Evolutionary conservation across 2,113 vertebrate species (phyloP).

Genomic region (Vicugna pacos): DNA sequence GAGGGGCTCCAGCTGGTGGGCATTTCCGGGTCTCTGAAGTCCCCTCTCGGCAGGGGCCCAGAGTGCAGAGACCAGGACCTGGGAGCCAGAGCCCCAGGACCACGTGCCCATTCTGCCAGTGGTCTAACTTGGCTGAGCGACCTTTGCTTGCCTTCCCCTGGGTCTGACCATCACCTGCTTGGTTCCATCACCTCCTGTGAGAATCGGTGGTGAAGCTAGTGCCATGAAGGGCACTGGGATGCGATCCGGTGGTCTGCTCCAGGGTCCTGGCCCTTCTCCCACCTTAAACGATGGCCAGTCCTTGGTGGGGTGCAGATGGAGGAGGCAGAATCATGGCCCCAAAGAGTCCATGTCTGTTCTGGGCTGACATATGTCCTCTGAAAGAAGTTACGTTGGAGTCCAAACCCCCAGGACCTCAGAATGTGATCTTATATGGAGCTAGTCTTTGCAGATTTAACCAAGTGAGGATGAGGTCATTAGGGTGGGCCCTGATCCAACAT

Average conservation of each 20-base stretch:
- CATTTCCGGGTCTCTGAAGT: background rate
- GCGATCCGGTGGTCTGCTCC: fast-evolving
- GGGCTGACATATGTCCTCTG: background rate
- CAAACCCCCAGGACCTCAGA: background rate
- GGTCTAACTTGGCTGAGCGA: background rate
- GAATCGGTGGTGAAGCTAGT: background rate
- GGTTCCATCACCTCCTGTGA: background rate
- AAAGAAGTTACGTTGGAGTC: background rate
- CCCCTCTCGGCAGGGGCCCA: background rate
- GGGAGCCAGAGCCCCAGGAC: background rate
- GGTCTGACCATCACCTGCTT: background rate
- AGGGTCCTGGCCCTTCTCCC: background rate
- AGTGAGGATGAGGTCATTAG: background rate
- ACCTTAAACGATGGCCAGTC: too few species aligned
- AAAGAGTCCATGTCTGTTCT: background rate
- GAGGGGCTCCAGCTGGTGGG: fast-evolving
- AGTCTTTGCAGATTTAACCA: background rate
- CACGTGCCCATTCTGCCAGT: background rate
- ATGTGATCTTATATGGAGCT: background rate
- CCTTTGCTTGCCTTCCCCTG: background rate
- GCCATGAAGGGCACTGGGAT: background rate
- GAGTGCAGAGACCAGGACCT: background rate
- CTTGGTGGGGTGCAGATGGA: background rate
- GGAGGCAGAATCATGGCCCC: background rate
- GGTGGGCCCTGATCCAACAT: background rate